Conservation (phyloP, 2,113 vertebrate genomes). For the Morone saxatilis region DNA sequence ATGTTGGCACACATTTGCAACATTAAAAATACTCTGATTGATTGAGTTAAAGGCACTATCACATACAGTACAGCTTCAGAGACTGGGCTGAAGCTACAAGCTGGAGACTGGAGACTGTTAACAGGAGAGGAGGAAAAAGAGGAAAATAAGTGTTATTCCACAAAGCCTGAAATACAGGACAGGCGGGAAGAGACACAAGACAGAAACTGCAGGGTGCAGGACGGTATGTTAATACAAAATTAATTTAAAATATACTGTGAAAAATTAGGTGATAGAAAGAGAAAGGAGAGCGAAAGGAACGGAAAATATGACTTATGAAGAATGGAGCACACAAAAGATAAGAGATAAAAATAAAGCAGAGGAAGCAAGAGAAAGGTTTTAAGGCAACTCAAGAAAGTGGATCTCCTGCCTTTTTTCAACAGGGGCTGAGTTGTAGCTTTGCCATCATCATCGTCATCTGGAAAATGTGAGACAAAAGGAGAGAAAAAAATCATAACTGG, state of each 20-base stretch:
- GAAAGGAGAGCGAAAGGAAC: background rate
- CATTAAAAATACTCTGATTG: constrained; percentile 17
- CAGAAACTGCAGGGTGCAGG: constrained; percentile 47
- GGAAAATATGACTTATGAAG: constrained; percentile 1
- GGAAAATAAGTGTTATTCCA: constrained; percentile 49
- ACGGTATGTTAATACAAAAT: constrained; percentile 37
- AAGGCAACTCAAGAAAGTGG: constrained; percentile 83
- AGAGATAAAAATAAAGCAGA: constrained; percentile 54
- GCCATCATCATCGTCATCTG: constrained; percentile 97
- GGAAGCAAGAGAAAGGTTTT: constrained; percentile 21
- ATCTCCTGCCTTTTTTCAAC: constrained; percentile 99
- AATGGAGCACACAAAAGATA: constrained; percentile 17
- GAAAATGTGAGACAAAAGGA: constrained; percentile 83
- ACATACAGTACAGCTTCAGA: constrained; percentile 41
- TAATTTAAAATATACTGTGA: constrained; percentile 40
- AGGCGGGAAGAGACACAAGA: constrained; percentile 38
- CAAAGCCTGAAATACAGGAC: constrained; percentile 33
- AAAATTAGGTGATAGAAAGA: constrained; percentile 31
- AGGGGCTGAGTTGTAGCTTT: constrained; percentile 95
- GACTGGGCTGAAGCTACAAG: constrained; percentile 31
- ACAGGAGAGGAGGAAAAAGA: constrained; percentile 33
- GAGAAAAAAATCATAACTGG: constrained; percentile 38
- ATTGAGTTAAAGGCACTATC: constrained; percentile 37
- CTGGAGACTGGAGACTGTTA: constrained; percentile 34
- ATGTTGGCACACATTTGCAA: constrained; percentile 31